Evolutionary conservation across 2,888 invertebrate genomes (phyloP), one percentile per base, ranked within the genome.

Genomic region (Steinernema hermaphroditum): DNA sequence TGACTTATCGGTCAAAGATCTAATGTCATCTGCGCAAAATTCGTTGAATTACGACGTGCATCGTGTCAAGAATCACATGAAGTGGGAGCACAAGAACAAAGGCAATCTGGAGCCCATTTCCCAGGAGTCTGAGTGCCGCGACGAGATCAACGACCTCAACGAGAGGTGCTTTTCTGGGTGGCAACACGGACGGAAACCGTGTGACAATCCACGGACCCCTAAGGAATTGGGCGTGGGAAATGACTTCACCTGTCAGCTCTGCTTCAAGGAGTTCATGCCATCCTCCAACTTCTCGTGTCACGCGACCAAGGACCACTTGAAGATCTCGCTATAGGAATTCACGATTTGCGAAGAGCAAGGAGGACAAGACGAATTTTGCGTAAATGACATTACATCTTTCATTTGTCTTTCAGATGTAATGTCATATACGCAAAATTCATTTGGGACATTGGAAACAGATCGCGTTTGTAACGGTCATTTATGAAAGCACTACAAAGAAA

Each of bases 231-330:
- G 12, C 54, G 16, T 44, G 19, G 22, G 44, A 16, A 68, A 24
- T 12, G 62, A 74, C 49, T 71, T 22, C 34, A 69, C 37, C 14
- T 49, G 50, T 76, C 69, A 79, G 76, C 41, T 80, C 41, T 81
- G 81, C 70, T 68, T 70, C 16, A 77, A 77, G 50, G 79, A 78
- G 49, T 75, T 81, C 74, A 81, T 78, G 71, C 79, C 81, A 12
- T 72, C 75, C 4, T 78, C 79, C 0, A 81, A 81, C 57, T 81
- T 81, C 72, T 74, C 81, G 41, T 72, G 80, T 12, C 81, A 81
- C 73, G 81, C 81, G 44, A 79, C 81, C 72, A 81, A 78, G 89
- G 81, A 79, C 70, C 86, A 73, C 80, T 82, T 80, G 84, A 84
- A 74, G 80, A 86, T 75, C 32, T 77, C 78, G 71, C 77, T 81